Conservation (phyloP, 2,797 vertebrate genomes). For the Melanogrammus aeglefinus region DNA sequence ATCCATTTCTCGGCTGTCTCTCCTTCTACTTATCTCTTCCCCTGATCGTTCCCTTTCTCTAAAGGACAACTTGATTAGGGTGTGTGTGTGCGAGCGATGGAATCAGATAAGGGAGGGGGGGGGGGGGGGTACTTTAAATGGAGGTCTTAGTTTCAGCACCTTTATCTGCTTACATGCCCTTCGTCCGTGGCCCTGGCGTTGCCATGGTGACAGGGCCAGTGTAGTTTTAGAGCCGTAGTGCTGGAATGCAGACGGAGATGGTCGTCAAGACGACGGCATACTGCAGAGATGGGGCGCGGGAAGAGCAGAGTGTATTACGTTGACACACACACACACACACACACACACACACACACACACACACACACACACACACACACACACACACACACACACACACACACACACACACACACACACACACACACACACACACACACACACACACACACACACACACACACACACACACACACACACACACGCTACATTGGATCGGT, state of each 20-base stretch:
- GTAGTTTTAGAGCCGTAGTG: not conserved
- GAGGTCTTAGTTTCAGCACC: not conserved
- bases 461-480: too few relatives aligned
- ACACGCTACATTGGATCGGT: not conserved
- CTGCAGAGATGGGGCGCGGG: not conserved
- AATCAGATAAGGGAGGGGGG: constrained; percentile 36
- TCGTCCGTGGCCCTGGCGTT: not conserved
- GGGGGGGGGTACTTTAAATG: not conserved
- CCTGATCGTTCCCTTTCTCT: not conserved
- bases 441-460: not conserved
- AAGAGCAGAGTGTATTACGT: not conserved
- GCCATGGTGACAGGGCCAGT: not conserved
- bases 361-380: not conserved
- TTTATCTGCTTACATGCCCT: not conserved
- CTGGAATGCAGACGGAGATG: not conserved
- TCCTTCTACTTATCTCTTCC: not conserved
- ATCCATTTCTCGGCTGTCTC: not conserved
- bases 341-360: too few relatives aligned
- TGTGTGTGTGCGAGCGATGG: constrained; percentile 27
- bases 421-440: not conserved
- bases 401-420: too few relatives aligned
- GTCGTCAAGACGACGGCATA: not conserved
- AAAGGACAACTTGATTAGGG: not conserved
- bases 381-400: not conserved
- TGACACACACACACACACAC: too few relatives aligned